A percentile compares a stretch with the other conserved stretches of the same genome.
phyloP scores from a whole-genome alignment of 2,888 invertebrate genomes.

The Horisme vitalbata region DNA sequence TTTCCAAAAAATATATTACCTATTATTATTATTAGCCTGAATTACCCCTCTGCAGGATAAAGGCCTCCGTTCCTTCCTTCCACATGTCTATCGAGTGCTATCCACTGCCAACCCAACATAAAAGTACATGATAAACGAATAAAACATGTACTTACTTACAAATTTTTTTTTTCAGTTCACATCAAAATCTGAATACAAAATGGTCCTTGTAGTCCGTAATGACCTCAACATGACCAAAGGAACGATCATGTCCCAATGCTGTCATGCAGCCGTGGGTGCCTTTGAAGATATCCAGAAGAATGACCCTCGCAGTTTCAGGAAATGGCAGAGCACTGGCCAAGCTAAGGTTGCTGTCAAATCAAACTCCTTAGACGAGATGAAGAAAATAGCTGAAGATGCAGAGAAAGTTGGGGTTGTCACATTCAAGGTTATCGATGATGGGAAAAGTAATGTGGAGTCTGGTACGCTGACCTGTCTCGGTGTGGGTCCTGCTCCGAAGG shows the following conservation, averaged over 20 bases:
- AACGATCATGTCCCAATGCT: constrained; percentile 94
- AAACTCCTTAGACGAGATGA: constrained; percentile 87
- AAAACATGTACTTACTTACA: background rate
- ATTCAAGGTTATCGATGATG: constrained; percentile 91
- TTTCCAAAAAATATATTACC: no score
- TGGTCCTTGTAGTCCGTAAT: constrained; percentile 91
- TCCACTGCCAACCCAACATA: no score
- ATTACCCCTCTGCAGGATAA: no score
- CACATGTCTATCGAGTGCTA: no score
- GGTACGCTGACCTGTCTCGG: constrained; percentile 93
- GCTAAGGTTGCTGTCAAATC: constrained; percentile 91
- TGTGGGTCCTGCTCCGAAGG: constrained; percentile 91
- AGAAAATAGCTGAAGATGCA: constrained; percentile 85
- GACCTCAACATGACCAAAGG: constrained; percentile 96
- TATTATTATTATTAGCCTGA: no score
- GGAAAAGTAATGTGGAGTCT: constrained; percentile 92
- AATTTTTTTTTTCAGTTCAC: constrained; percentile 40
- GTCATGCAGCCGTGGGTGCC: constrained; percentile 92
- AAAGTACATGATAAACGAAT: background rate
- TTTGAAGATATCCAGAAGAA: constrained; percentile 85
- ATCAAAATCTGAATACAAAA: constrained; percentile 84
- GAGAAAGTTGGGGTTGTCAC: constrained; percentile 85
- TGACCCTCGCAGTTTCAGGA: constrained; percentile 79
- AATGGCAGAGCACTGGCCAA: constrained; percentile 86
- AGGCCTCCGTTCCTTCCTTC: no score